Base-by-base conservation (phyloP, 2,888 invertebrate genomes). In the Frankliniella fusca region DNA sequence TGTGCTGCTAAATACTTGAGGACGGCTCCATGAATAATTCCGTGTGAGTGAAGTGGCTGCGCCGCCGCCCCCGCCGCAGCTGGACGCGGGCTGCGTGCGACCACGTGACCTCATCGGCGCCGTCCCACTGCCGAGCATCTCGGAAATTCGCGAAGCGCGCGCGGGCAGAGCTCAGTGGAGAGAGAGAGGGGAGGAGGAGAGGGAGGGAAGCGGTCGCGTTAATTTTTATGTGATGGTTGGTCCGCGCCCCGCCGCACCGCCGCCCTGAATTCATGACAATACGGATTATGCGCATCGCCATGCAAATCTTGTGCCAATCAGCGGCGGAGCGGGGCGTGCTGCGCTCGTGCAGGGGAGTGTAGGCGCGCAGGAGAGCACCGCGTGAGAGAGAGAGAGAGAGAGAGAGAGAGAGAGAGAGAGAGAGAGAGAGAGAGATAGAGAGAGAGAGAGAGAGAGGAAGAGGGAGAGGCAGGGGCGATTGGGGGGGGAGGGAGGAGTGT, bases 1-100 rank as follows among this genome's bases (percentile, higher is more conserved):
- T 61, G 27, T 9, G 70, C 70, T 27, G 27, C 70, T 76, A 76
- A 76, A 76, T 76, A 76, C 70, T 76, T 76, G 27, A 76, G 70
- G 27, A 12, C 70, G 61, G 27, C 27, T 8, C 70, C 70, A 76
- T 76, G 70, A 76, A 76, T 76, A 76, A 76, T 76, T 76, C 70
- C 70, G 23, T 76, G 70, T 76, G 70, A 23, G 70, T 5, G 27
- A 27, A 76, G 12, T 27, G 23, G 70, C 27, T 23, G 23, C 23
- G 70, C 70, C 9, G 23, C 23, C 23, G 70, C 27, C 27, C 27
- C 70, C 70, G 27, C 20, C 54, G 0, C 54, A 5, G 54, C 20
- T 20, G 70, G 23, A 27, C 27, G 70, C 23, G 3, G n/a, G 70
- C 23, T 38, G 38, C 38, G 38, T 38, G 38, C 38, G 38, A 38